Evolutionary conservation across 1,140 invertebrate genomes (phyloP).

Genomic region (Mylabris phalerata): DNA sequence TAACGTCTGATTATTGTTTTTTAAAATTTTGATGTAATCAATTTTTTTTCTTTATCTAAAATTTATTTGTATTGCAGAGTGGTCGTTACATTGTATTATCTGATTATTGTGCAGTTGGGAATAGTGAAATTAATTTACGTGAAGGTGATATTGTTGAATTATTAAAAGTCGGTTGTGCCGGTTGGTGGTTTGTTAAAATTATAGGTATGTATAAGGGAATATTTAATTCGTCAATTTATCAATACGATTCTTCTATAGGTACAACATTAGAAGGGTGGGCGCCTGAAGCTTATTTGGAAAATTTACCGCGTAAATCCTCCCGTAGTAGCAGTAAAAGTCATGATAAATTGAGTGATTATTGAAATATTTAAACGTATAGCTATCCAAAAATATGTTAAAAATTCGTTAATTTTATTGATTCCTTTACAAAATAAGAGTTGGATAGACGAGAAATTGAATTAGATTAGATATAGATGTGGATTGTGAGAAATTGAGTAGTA

Average conservation of each 20-base stretch:
- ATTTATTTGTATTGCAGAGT: conserved; percentile 42
- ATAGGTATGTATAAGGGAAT: conserved; percentile 46
- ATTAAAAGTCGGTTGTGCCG: conserved; percentile 84
- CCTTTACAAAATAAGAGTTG: too few relatives aligned
- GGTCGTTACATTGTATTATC: conserved; percentile 76
- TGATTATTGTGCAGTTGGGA: conserved; percentile 84
- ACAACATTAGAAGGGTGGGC: conserved; percentile 82
- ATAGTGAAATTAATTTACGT: conserved; percentile 78
- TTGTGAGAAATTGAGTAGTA: too few relatives aligned
- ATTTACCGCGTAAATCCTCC: conserved; percentile 63
- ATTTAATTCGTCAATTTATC: background rate
- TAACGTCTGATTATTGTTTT: too few relatives aligned
- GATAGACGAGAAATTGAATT: too few relatives aligned
- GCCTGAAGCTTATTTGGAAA: conserved; percentile 86
- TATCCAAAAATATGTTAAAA: too few relatives aligned
- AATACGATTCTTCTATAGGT: conserved; percentile 40
- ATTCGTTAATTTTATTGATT: too few relatives aligned
- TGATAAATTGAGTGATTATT: conserved; percentile 44
- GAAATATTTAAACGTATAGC: conserved; percentile 1
- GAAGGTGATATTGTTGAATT: conserved; percentile 85
- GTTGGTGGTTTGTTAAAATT: conserved; percentile 92
- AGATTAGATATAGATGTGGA: too few relatives aligned
- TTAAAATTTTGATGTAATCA: background rate
- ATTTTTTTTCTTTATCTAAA: background rate
- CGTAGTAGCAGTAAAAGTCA: conserved; percentile 56